Evolutionary conservation across 2,888 invertebrate species (phyloP).

Genomic region (Venusia cambrica): DNA sequence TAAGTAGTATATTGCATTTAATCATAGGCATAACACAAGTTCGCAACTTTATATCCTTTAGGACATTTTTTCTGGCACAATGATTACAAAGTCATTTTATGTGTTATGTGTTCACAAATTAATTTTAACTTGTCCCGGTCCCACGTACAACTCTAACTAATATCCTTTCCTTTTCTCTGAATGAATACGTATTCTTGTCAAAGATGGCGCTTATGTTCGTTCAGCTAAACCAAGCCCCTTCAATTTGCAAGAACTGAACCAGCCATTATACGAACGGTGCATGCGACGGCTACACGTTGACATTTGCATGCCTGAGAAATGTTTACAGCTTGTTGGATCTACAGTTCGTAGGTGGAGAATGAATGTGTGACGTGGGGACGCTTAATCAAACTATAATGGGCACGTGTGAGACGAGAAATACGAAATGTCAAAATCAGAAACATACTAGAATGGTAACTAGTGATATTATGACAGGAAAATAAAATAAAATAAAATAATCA

Average conservation of each 20-base stretch:
- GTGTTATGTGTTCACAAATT: too few species aligned
- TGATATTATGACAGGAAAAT: too few species aligned
- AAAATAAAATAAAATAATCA: too few species aligned
- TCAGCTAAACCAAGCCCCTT: too few species aligned
- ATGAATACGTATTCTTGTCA: too few species aligned
- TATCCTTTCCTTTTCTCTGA: too few species aligned
- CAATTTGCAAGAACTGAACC: constrained; percentile 2
- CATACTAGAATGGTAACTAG: constrained; percentile 1
- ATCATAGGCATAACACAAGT: not conserved
- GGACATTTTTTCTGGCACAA: too few species aligned
- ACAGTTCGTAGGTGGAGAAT: constrained; percentile 34
- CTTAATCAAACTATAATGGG: constrained; percentile 40
- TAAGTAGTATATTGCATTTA: too few species aligned
- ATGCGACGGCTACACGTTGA: constrained; percentile 45
- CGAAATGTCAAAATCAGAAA: constrained; percentile 14
- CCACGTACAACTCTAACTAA: too few species aligned
- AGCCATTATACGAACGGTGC: constrained; percentile 38
- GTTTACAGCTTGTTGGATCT: constrained; percentile 46
- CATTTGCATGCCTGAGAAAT: constrained; percentile 70
- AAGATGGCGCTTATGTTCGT: too few species aligned
- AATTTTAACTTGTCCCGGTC: too few species aligned
- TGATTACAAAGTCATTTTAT: too few species aligned
- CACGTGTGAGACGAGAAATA: constrained; percentile 10
- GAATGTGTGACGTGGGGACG: constrained; percentile 25
- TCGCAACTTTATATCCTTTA: not conserved